phyloP scores from a whole-genome alignment of 2,888 invertebrate species.

The Graphium colonna region DNA sequence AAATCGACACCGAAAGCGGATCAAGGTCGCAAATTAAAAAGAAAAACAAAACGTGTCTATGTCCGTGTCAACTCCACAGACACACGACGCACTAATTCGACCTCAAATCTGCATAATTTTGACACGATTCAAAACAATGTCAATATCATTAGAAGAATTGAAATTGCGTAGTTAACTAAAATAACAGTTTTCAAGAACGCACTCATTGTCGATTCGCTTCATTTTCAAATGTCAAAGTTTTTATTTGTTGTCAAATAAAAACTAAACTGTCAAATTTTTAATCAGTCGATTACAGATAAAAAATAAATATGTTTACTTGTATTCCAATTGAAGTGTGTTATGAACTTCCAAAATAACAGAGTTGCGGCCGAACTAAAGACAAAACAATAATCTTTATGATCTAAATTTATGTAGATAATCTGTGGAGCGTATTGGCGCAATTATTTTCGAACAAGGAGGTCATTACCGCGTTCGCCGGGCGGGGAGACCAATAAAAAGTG shows the following conservation, averaged over 20 bases:
- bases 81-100: not conserved
- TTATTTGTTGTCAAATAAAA: not conserved
- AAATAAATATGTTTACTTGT: too few relatives aligned
- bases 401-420: constrained; percentile 10
- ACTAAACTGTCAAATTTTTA: too few relatives aligned
- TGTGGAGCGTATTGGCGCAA: constrained; percentile 5
- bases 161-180: not conserved
- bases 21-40: constrained; percentile 9
- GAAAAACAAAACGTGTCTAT: not conserved
- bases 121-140: not conserved
- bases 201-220: not conserved
- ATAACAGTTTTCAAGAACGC: not conserved
- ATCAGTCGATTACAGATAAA: too few relatives aligned
- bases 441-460: constrained; percentile 21
- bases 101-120: not conserved
- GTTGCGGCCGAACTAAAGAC: not conserved
- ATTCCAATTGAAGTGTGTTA: too few relatives aligned
- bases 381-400: not conserved
- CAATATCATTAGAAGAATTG: not conserved
- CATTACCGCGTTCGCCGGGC: constrained; percentile 16
- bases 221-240: too few relatives aligned
- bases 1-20: not conserved
- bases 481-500: constrained; percentile 19
- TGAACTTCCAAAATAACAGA: not conserved
- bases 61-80: not conserved